Evolutionary conservation across 2,797 vertebrate genomes (phyloP).

Genomic region (Syndactyla subalaris): DNA sequence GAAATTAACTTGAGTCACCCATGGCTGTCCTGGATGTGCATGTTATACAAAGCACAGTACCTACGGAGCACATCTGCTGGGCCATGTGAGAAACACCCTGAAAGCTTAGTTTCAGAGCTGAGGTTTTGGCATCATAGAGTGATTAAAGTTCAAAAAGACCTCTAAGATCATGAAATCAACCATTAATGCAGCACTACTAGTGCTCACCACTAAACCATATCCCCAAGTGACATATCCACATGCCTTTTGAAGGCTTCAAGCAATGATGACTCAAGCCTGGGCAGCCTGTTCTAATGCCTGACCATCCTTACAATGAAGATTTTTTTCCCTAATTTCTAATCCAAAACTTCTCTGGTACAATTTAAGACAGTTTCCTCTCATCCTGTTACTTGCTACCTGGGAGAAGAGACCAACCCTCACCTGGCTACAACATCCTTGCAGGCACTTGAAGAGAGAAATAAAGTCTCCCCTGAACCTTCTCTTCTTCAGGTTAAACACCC

Average conservation of each 20-base stretch:
- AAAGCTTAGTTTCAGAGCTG: background rate
- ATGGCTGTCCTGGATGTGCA: background rate
- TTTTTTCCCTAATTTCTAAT: background rate
- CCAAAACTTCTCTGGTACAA: background rate
- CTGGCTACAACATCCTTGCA: background rate
- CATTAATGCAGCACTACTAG: background rate
- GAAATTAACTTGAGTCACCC: background rate
- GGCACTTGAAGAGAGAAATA: background rate
- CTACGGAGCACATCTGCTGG: background rate
- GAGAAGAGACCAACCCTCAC: background rate
- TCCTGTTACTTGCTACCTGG: background rate
- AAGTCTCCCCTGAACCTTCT: background rate
- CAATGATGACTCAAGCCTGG: background rate
- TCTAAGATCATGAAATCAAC: background rate
- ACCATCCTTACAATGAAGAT: background rate
- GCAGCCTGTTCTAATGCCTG: background rate
- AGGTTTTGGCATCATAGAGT: background rate
- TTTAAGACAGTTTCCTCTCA: background rate
- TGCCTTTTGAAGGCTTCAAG: background rate
- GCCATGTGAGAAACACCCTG: rapidly evolving
- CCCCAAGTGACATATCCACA: background rate
- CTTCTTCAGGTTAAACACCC: background rate
- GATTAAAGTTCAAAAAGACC: background rate
- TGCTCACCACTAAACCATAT: background rate
- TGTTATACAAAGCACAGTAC: rapidly evolving